Percentiles rank a stretch among this genome's conserved stretches.
Conservation (phyloP, 2,797 vertebrate genomes). For the Thunnus albacares region DNA sequence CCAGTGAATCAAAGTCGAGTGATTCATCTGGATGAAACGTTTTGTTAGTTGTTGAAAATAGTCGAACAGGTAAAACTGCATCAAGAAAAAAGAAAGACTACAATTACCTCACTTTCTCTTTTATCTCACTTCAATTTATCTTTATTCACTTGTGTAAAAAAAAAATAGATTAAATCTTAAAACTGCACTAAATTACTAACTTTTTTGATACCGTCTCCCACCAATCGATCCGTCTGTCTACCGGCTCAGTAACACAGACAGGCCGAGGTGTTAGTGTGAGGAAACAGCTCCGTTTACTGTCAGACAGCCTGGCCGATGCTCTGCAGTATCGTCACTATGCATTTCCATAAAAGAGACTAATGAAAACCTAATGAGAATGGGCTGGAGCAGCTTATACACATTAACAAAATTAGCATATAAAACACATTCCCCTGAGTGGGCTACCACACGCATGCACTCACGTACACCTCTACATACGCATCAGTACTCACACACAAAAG, state of each 20-base stretch:
- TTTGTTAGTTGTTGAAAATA: not conserved
- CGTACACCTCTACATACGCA: conserved; percentile 35
- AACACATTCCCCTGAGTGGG: conserved; percentile 72
- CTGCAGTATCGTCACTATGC: conserved; percentile 62
- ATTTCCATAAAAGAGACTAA: conserved; percentile 82
- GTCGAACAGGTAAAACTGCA: not conserved
- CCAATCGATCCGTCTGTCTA: conserved; percentile 11
- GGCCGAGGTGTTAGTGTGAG: conserved; percentile 28
- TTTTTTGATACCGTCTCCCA: conserved; percentile 20
- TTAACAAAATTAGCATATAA: conserved; percentile 86
- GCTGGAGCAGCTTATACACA: conserved; percentile 80
- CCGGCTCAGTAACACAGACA: conserved; percentile 12
- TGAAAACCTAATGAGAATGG: conserved; percentile 86
- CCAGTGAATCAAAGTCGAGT: not conserved
- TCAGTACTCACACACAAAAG: conserved; percentile 7
- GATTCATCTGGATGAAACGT: not conserved
- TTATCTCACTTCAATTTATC: conserved; percentile 22
- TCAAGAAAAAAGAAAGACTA: conserved; percentile 1
- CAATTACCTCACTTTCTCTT: not conserved
- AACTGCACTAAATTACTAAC: not conserved
- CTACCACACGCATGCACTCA: conserved; percentile 9
- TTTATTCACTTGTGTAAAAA: conserved; percentile 2
- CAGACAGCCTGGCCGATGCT: conserved; percentile 38
- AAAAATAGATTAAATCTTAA: conserved; percentile 36
- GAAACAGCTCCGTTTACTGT: conserved; percentile 43